Base-by-base conservation (phyloP, 2,113 vertebrate species). In the Megaptera novaeangliae region DNA sequence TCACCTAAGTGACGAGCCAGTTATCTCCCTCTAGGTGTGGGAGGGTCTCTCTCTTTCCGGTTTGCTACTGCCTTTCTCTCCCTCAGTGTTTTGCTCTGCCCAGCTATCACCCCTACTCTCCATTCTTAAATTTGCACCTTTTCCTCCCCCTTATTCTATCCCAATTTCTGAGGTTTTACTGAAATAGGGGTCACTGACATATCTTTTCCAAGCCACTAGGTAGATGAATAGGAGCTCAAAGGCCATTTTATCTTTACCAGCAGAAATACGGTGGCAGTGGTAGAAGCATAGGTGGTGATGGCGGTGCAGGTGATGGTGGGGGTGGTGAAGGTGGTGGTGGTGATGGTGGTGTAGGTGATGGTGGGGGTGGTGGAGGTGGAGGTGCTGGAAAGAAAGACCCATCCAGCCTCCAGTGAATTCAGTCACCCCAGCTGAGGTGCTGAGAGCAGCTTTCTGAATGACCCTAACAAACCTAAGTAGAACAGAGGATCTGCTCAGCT, bases 111-210 rank as follows among this genome's bases (percentile, higher is more conserved):
- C 10, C 8, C 7, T 39, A 34, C 41, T 59, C 85, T 13, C 39
- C 7, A 11, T 82, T 92, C 61, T 80, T 83, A 80, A 89, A 57
- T 25, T 27, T 74, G 44, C 21, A 69, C 0, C 0, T 25, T 25
- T 34, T 17, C 9, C 25, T 36, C 21, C n/a, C 1, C 3, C 1
- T 0, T 14, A 17, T n/a, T 36, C 46, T 31, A 39, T 55, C 27
- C 68, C 74, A 29, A 69, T 94, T 83, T 66, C 46, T 39, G 34
- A 88, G n/a, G 59, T 55, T 85, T 81, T 55, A 36, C 36, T 82
- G 46, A 88, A 75, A 59, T 44, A 46, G 18, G n/a, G 36, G 59
- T 49, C 55, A n/a, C 36, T 72, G 36, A 46, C 5, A 29, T 41
- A 8, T 59, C 21, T 74, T 82, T 80, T 39, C 29, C 3, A 55